Conservation (phyloP, 2,113 vertebrate genomes). For the Leucosticte australis region DNA sequence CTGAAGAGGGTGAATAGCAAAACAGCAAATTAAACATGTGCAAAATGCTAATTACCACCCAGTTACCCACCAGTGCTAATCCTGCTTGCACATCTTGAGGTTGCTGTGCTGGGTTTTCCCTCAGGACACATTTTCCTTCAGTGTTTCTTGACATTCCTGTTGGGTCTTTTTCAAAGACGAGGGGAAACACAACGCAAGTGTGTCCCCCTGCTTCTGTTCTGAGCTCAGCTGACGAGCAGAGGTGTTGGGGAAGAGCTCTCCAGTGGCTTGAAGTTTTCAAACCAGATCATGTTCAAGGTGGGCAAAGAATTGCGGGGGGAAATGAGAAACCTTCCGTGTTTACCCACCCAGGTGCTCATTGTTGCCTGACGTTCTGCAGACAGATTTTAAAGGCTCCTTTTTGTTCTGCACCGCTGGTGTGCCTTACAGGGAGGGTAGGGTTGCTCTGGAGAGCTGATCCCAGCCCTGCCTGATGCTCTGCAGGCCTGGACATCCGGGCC, state of each 20-base stretch:
- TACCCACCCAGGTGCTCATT: background rate
- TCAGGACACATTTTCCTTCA: background rate
- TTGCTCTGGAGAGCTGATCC: background rate
- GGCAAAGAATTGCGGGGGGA: background rate
- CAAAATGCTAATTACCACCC: background rate
- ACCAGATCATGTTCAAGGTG: background rate
- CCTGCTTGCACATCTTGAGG: background rate
- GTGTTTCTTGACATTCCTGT: background rate
- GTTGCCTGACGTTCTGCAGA: background rate
- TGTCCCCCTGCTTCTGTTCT: background rate
- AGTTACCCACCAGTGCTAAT: background rate
- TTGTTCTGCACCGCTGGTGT: background rate
- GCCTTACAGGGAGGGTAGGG: background rate
- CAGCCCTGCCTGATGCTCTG: background rate
- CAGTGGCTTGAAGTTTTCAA: background rate
- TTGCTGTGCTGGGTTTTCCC: background rate
- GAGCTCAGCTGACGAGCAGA: background rate
- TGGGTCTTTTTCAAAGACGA: background rate
- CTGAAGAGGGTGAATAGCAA: background rate
- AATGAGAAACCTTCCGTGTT: background rate
- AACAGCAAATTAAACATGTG: background rate
- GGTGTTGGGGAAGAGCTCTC: too few species aligned
- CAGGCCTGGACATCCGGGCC: background rate
- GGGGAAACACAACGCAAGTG: background rate
- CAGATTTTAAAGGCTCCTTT: background rate